phyloP scores from a whole-genome alignment of 2,797 vertebrate genomes.

The Myotis myotis region DNA sequence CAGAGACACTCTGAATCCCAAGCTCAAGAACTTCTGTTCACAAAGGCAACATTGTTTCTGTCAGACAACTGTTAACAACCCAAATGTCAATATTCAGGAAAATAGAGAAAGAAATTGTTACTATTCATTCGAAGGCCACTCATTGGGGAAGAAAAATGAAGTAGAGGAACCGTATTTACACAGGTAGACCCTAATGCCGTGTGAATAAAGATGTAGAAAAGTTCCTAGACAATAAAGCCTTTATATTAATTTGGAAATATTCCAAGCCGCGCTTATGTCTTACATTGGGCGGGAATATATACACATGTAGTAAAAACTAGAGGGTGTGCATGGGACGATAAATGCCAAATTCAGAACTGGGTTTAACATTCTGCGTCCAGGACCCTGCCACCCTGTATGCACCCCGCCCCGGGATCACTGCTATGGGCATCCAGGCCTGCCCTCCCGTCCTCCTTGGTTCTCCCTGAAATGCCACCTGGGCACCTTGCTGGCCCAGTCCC shows the following conservation, averaged over 20 bases:
- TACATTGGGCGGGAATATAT: not conserved
- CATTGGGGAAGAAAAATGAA: not conserved
- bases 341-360: not conserved
- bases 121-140: not conserved
- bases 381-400: not conserved
- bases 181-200: not conserved
- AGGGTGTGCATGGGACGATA: not conserved
- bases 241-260: not conserved
- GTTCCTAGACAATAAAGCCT: not conserved
- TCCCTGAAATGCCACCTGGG: not conserved
- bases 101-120: not conserved
- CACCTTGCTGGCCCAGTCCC: fast-evolving
- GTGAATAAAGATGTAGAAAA: not conserved
- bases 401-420: not conserved
- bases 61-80: not conserved
- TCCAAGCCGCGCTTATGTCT: not conserved
- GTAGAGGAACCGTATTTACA: not conserved
- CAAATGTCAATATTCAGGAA: not conserved
- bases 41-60: not conserved
- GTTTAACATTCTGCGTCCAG: not conserved
- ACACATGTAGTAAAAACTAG: not conserved
- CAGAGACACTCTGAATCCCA: not conserved
- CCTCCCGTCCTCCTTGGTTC: not conserved
- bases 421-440: no score
- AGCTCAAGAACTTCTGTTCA: not conserved